Evolutionary conservation across 2,888 invertebrate genomes (phyloP).

Genomic region (Therioaphis trifolii): DNA sequence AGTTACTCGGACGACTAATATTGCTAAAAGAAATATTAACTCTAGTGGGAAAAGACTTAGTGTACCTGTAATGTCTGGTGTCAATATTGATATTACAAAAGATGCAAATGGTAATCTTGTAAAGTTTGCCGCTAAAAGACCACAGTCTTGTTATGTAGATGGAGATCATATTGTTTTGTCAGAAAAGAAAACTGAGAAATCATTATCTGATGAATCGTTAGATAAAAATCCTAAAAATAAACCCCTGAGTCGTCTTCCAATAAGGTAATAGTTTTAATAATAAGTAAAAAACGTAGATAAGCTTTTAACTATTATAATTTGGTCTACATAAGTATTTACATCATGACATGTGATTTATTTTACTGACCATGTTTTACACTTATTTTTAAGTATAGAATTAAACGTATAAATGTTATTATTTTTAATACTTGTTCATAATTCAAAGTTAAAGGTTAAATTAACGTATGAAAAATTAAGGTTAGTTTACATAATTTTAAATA

Average conservation of each 20-base stretch:
- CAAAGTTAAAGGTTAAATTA: no score
- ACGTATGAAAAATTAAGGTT: no score
- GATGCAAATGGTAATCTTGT: constrained; percentile 53
- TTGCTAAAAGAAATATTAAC: constrained; percentile 25
- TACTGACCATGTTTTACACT: no score
- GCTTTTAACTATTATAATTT: no score
- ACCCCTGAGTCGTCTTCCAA: constrained; percentile 58
- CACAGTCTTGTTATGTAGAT: constrained; percentile 52
- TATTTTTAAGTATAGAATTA: no score
- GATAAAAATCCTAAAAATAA: constrained; percentile 40
- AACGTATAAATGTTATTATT: no score
- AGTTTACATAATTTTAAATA: no score
- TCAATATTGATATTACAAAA: constrained; percentile 40
- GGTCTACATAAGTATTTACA: no score
- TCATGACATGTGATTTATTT: no score
- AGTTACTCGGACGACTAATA: constrained; percentile 25
- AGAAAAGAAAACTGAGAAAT: constrained; percentile 53
- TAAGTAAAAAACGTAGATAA: no score
- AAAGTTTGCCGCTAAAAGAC: constrained; percentile 35
- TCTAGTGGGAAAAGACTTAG: constrained; percentile 45
- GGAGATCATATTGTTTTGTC: constrained; percentile 1
- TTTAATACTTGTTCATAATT: no score
- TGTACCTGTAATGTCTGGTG: constrained; percentile 37
- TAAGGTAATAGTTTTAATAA: no score
- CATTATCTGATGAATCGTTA: constrained; percentile 49